Conservation (phyloP, 2,797 vertebrate species). For the Petrocephalus schoutedeni region DNA sequence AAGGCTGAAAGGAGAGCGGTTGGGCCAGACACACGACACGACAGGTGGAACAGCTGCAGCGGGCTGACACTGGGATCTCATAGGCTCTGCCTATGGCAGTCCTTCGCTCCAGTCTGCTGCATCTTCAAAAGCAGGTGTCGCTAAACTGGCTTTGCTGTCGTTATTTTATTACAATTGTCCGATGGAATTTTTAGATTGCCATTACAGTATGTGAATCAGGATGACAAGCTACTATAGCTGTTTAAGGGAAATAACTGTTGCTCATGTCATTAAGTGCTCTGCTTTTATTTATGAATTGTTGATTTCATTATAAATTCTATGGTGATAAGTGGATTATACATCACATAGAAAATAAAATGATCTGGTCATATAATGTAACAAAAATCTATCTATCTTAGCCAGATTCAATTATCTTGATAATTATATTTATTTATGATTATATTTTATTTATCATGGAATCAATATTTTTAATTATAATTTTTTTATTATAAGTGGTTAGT, state of each 20-base stretch:
- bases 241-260: neutral
- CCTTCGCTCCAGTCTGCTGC: constrained; percentile 6
- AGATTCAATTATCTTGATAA: neutral
- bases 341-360: neutral
- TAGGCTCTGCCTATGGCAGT: neutral
- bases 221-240: neutral
- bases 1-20: constrained; percentile 21
- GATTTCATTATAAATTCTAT: neutral
- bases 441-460: neutral
- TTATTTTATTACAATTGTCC: neutral
- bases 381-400: neutral
- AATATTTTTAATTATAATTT: no score
- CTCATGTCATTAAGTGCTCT: neutral
- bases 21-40: constrained; percentile 4
- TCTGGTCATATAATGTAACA: neutral
- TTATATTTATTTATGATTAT: neutral
- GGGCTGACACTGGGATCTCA: constrained; percentile 26
- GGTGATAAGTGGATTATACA: neutral
- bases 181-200: neutral
- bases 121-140: neutral
- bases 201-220: neutral
- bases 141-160: no score
- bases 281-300: neutral
- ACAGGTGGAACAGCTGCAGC: constrained; percentile 55
- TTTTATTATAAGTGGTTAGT: neutral